These are phyloP conservation scores for Pollicipes pollicipes DNA, from an alignment of 1,140 invertebrate species.

Conservation along the genomic window DNA sequence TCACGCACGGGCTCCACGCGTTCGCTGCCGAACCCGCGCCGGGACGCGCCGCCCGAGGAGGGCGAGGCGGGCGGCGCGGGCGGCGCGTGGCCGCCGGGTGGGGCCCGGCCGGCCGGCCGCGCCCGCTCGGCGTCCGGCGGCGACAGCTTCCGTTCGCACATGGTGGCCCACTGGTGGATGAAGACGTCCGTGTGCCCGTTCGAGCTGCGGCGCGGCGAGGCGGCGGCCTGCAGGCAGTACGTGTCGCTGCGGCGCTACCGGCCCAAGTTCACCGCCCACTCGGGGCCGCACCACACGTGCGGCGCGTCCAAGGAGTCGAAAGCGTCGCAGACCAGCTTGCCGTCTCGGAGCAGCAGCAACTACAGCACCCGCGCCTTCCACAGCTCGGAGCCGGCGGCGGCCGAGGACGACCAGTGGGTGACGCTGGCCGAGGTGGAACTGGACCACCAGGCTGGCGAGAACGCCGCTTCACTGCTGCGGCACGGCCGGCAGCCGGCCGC, in stretches of 20 bases:
- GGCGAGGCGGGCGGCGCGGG: neutral
- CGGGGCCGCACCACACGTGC: too few relatives aligned
- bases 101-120: too few relatives aligned
- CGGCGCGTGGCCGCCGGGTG: too few relatives aligned
- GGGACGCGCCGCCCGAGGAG: neutral
- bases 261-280: neutral
- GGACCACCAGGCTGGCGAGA: neutral
- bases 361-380: neutral
- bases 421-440: neutral
- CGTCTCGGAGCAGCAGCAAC: neutral
- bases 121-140: neutral
- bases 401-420: neutral
- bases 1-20: neutral
- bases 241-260: neutral
- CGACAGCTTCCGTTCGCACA: neutral
- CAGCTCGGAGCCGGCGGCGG: neutral
- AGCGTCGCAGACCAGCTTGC: neutral
- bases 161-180: slow-evolving; percentile 66
- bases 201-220: neutral
- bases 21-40: neutral
- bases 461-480: neutral
- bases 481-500: neutral
- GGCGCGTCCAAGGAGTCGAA: neutral
- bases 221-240: neutral
- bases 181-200: slow-evolving; percentile 37